A percentile compares a stretch with the other conserved stretches of the same genome.
phyloP scores from a whole-genome alignment of 2,888 invertebrate genomes.

The Lumbricus terrestris region DNA sequence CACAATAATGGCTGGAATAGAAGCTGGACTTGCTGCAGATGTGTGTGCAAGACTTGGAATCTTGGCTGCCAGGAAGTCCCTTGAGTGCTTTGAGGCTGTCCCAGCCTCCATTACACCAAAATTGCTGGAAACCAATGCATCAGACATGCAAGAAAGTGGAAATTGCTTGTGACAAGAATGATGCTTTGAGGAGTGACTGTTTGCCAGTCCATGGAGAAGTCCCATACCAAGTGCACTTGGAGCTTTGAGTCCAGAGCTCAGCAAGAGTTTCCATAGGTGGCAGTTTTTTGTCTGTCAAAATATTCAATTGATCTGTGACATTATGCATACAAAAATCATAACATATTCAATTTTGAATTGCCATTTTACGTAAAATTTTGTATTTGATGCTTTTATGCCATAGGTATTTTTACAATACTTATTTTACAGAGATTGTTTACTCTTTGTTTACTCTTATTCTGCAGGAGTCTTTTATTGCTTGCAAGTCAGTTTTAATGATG shows the following conservation, averaged over 20 bases:
- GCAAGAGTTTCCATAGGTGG: neutral
- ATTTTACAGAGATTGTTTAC: neutral
- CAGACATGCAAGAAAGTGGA: neutral
- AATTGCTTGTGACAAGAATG: neutral
- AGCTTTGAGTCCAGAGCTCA: neutral
- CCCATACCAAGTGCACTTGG: neutral
- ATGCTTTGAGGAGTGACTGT: neutral
- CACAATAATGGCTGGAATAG: slow-evolving; percentile 43
- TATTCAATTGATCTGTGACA: neutral
- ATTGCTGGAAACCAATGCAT: neutral
- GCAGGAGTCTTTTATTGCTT: neutral
- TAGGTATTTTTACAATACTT: neutral
- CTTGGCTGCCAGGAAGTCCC: slow-evolving; percentile 47
- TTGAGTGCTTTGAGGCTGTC: slow-evolving; percentile 44
- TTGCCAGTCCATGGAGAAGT: neutral
- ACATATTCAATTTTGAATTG: neutral
- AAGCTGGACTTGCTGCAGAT: slow-evolving; percentile 42
- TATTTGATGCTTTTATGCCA: neutral
- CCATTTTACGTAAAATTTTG: neutral
- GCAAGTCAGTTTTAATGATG: neutral
- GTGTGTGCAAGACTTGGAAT: slow-evolving; percentile 46
- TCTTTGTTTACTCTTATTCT: neutral
- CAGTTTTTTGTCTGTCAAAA: neutral
- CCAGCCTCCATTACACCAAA: slow-evolving; percentile 36
- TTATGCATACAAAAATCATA: neutral